phyloP scores from a whole-genome alignment of 2,797 vertebrate genomes.

The Garrulus glandarius region DNA sequence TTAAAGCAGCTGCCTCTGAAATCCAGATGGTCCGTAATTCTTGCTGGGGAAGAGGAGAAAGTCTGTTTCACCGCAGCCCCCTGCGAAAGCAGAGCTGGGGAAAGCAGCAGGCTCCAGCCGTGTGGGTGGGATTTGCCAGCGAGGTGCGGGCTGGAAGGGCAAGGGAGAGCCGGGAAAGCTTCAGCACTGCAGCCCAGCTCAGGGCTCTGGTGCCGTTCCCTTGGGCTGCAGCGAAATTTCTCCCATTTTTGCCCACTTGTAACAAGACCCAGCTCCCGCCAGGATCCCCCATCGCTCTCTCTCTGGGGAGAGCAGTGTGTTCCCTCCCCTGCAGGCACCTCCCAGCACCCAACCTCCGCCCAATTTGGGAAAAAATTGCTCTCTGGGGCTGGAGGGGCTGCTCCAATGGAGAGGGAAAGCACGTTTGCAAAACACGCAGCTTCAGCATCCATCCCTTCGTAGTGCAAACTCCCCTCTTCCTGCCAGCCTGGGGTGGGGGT shows the following conservation, averaged over 20 bases:
- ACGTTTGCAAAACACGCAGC: rapidly evolving
- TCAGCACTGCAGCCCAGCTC: background rate
- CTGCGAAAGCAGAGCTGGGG: background rate
- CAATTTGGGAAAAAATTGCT: rapidly evolving
- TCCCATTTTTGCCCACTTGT: rapidly evolving
- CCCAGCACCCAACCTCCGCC: background rate
- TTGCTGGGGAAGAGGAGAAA: background rate
- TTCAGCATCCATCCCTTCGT: background rate
- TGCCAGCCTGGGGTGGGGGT: background rate
- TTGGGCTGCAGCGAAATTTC: background rate
- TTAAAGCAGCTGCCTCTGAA: background rate
- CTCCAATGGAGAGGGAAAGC: background rate
- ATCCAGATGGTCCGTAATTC: slow-evolving; percentile 6
- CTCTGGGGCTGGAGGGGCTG: background rate
- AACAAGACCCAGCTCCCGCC: rapidly evolving
- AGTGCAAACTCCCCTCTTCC: rapidly evolving
- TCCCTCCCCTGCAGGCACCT: background rate
- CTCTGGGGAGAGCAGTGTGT: rapidly evolving
- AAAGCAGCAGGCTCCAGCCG: background rate
- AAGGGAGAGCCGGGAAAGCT: background rate
- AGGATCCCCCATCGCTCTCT: rapidly evolving
- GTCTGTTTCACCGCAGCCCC: background rate
- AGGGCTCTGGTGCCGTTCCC: rapidly evolving
- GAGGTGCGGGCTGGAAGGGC: background rate
- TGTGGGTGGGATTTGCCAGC: background rate